phyloP scores from a whole-genome alignment of 2,797 vertebrate species.

The Fringilla coelebs region DNA sequence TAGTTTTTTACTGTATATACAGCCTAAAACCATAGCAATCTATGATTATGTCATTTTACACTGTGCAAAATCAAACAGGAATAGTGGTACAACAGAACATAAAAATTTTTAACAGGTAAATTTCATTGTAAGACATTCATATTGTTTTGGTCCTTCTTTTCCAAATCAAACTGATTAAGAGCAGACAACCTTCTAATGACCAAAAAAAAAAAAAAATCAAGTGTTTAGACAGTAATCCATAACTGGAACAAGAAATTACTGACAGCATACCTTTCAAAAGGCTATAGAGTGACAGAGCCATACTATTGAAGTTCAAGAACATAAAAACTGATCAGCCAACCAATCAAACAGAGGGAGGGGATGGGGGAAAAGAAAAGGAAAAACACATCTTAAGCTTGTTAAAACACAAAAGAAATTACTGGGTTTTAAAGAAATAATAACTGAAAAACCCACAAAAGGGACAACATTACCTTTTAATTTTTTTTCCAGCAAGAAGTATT shows the following conservation, averaged over 20 bases:
- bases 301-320: slow-evolving; percentile 34
- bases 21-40: slow-evolving; percentile 96
- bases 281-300: slow-evolving; percentile 49
- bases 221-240: slow-evolving; percentile 66
- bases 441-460: slow-evolving; percentile 29
- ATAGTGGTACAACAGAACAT: slow-evolving; percentile 86
- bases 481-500: slow-evolving; percentile 45
- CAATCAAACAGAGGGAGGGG: background rate
- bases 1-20: slow-evolving; percentile 93
- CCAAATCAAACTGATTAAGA: slow-evolving; percentile 78
- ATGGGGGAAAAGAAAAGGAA: background rate
- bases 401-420: slow-evolving; percentile 37
- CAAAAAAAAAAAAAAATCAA: slow-evolving; percentile 49
- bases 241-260: slow-evolving; percentile 52
- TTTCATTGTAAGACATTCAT: slow-evolving; percentile 79
- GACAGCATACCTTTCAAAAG: slow-evolving; percentile 58
- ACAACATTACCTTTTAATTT: slow-evolving; percentile 10
- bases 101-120: slow-evolving; percentile 75
- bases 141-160: slow-evolving; percentile 92
- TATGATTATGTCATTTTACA: slow-evolving; percentile 98
- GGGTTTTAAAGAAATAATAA: slow-evolving; percentile 50
- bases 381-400: slow-evolving; percentile 24
- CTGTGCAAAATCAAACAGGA: slow-evolving; percentile 97
- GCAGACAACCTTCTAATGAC: slow-evolving; percentile 64
- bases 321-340: slow-evolving; percentile 53